phyloP scores from a whole-genome alignment of 35 echinoderm and acorn worm genomes.

The Ophiothrix spiculata region DNA sequence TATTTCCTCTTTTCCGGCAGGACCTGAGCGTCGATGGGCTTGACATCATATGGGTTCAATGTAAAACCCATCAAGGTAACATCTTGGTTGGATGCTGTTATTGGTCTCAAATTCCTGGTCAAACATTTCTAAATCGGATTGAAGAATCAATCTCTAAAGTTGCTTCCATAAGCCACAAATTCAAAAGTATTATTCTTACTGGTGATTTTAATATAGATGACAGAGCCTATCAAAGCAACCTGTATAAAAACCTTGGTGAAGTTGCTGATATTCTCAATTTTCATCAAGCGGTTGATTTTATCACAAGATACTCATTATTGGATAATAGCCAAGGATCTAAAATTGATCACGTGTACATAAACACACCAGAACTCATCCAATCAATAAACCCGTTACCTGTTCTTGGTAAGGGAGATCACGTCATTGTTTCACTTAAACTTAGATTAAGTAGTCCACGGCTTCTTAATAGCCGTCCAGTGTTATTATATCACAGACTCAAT shows the following conservation, averaged over 20 bases:
- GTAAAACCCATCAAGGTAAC: background rate
- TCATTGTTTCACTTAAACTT: background rate
- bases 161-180: background rate
- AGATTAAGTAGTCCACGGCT: background rate
- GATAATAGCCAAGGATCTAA: background rate
- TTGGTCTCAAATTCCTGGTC: background rate
- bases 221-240: background rate
- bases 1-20: background rate
- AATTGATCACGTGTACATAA: background rate
- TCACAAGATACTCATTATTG: background rate
- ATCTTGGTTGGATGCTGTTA: background rate
- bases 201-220: background rate
- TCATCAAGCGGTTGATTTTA: background rate
- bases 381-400: background rate
- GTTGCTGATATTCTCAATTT: background rate
- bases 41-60: background rate
- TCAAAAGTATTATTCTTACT: background rate
- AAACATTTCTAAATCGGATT: background rate
- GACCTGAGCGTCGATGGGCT: background rate
- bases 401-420: background rate
- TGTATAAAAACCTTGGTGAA: background rate
- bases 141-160: background rate
- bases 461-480: background rate
- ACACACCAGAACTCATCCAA: background rate
- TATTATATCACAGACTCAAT: background rate